Evolutionary conservation across 2,797 vertebrate genomes (phyloP).

Genomic region (Chiloscyllium punctatum): DNA sequence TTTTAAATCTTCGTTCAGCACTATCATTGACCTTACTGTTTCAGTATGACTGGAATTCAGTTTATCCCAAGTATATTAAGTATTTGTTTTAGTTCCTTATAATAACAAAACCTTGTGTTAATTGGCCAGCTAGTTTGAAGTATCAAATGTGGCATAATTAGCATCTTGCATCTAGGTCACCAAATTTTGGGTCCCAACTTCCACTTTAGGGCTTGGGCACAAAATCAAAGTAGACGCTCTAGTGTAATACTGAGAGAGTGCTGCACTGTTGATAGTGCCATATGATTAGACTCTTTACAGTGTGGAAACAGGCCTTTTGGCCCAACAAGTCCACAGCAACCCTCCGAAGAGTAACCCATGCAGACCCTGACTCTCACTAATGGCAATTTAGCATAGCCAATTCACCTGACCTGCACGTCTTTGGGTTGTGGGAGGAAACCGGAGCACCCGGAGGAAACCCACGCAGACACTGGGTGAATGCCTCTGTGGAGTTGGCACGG

Average conservation of each 20-base stretch:
- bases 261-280: neutral
- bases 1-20: neutral
- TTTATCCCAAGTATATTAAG: neutral
- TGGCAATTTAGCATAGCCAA: no score
- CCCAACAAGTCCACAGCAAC: no score
- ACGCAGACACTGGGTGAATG: no score
- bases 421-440: no score
- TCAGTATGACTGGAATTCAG: neutral
- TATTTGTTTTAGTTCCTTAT: neutral
- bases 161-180: neutral
- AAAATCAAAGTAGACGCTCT: neutral
- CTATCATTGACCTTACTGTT: neutral
- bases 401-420: no score
- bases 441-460: no score
- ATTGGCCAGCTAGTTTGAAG: neutral
- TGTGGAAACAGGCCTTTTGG: no score
- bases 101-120: neutral
- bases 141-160: neutral
- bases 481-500: no score
- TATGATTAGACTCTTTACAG: no score
- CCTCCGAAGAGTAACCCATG: no score
- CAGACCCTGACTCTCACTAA: no score
- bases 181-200: neutral
- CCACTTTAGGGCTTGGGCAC: neutral
- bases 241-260: neutral